Conservation (phyloP, 2,797 vertebrate species). For the Eutrigla gurnardus region DNA sequence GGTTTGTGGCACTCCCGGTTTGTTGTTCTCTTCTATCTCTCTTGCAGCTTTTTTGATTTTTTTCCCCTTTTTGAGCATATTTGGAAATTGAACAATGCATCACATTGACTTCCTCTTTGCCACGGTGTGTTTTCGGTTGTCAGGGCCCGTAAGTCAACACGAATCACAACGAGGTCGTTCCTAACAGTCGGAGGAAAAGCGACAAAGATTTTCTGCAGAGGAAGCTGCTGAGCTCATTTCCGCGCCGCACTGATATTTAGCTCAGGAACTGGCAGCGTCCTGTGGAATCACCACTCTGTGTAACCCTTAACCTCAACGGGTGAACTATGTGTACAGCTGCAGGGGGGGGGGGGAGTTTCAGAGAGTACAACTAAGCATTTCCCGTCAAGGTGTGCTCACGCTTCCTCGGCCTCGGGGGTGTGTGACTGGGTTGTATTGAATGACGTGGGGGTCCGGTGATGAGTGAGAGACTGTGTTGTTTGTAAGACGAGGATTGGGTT, state of each 20-base stretch:
- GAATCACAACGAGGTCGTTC: constrained; percentile 58
- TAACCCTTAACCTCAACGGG: constrained; percentile 65
- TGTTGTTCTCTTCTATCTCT: constrained; percentile 21
- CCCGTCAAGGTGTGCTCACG: constrained; percentile 77
- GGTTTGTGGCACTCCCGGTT: constrained; percentile 14
- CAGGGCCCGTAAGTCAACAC: constrained; percentile 15
- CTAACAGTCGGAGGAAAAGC: constrained; percentile 45
- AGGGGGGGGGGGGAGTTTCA: constrained; percentile 64
- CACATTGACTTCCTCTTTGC: constrained; percentile 34
- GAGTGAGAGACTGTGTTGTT: constrained; percentile 40
- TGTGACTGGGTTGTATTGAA: constrained; percentile 31
- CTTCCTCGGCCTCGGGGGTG: constrained; percentile 60
- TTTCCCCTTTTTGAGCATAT: constrained; percentile 39
- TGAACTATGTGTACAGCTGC: constrained; percentile 71
- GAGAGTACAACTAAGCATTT: constrained; percentile 71
- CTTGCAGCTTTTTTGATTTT: constrained; percentile 13
- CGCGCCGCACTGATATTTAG: constrained; percentile 54
- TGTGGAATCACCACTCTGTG: constrained; percentile 67
- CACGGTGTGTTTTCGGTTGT: neutral
- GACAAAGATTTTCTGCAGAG: constrained; percentile 54
- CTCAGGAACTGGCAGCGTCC: constrained; percentile 74
- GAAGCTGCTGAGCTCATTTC: constrained; percentile 79
- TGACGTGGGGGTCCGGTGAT: constrained; percentile 56
- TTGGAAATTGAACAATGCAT: constrained; percentile 47
- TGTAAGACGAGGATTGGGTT: neutral